Evolutionary conservation across 2,113 vertebrate genomes (phyloP), one percentile per base, ranked within the genome.

Genomic region (Puntigrus tetrazona): DNA sequence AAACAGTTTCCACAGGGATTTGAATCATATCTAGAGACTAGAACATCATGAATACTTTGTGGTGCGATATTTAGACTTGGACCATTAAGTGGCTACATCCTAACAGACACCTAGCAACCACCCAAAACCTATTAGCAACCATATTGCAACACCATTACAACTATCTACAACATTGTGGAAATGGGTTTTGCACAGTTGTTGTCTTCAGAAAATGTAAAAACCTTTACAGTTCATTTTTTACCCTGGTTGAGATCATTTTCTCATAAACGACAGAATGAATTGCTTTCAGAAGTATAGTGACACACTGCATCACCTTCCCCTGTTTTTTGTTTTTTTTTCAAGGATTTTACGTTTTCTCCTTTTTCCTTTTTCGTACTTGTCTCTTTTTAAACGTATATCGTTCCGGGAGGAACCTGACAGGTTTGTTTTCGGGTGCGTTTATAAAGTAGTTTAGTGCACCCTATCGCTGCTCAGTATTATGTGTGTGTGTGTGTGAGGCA

Each of bases 401-500:
- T 57, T 61, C 34, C 3, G 3, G 11, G 59, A 67, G 38, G 9
- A 20, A 18, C n/a, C 22, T 61, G 73, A 65, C 73, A 70, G 73
- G 29, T 59, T 84, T 84, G 61, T 63, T 67, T 77, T 50, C 59
- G 29, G 29, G 41, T 67, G 59, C 50, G 80, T 70, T 77, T 78
- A 77, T 61, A 38, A 34, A 59, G 73, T 25, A 52, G 31, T 77
- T 76, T 84, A 77, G 14, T 22, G 36, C 65, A 20, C 25, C 27
- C 73, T n/a, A 25, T 45, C 27, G 5, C 34, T 45, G 43, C 25
- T 50, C 45, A 25, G 52, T n/a, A 34, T 70, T 38, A 29, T 80
- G 65, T 65, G 59, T 52, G 31, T 38, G n/a, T n/a, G n/a, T n/a
- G 65, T 69, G 67, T 63, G 65, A 31, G 47, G 41, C 22, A 45